Evolutionary conservation across 2,888 invertebrate genomes (phyloP), one percentile per base, ranked within the genome.

Genomic region (Synergus umbraculus): DNA sequence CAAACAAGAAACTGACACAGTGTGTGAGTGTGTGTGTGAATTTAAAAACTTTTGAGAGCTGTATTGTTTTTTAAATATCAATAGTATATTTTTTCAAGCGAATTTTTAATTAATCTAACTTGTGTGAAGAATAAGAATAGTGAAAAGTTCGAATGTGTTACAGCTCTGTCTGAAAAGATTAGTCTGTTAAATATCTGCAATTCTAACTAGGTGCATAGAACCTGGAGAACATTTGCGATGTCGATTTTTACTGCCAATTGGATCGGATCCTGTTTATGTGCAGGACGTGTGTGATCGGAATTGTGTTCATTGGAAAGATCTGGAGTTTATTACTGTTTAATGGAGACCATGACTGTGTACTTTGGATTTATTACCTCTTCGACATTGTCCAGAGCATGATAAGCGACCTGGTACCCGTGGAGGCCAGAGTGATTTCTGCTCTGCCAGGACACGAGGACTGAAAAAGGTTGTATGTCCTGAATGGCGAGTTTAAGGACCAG

Each of bases 361-460:
- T 65, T 77, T 65, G 54, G 49, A 65, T 65, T 65, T 76, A 86
- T 90, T 89, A 94, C 94, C 92, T 94, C 93, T 86, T 94, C 93
- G 83, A 93, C 91, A 77, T 93, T 93, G 88, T 95, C 95, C 90
- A 95, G 92, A 84, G 96, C 95, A 91, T 96, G 96, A 93, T 97
- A 97, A 88, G 96, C 96, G 87, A 97, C 96, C 93, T 96, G 96
- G 92, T 96, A 97, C 85, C 97, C 97, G 88, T 95, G 96, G 88
- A 97, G 94, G 81, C 96, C 96, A 79, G 96, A 96, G 92, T 97
- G 96, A 93, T 97, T 97, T 87, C 97, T 95, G 89, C 97, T 96
- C 92, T 97, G 97, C 98, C 97, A 98, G 85, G 97, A 96, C 43
- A 97, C 96, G 87, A 97, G 94, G 83, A 97, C 96, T 78, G 97